Conservation (phyloP, 2,888 invertebrate genomes). For the Agrotis segetum region DNA sequence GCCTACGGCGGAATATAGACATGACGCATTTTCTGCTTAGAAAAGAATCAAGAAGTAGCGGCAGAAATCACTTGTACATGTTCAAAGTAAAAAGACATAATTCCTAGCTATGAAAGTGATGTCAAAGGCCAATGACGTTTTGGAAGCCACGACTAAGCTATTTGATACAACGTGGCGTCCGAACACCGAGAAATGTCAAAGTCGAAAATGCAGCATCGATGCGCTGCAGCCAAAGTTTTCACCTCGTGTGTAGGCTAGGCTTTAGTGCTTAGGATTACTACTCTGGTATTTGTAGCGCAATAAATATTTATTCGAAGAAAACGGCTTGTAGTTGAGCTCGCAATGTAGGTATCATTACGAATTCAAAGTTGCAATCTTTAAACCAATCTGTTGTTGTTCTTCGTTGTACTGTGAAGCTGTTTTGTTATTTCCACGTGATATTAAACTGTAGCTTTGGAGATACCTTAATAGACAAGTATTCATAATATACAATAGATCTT, state of each 20-base stretch:
- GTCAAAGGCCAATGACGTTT: conserved; percentile 11
- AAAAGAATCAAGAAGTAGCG: neutral
- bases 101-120: neutral
- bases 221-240: neutral
- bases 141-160: conserved; percentile 5
- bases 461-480: too few relatives aligned
- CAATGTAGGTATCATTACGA: conserved; percentile 53
- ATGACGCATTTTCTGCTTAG: neutral
- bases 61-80: neutral
- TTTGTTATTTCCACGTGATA: neutral
- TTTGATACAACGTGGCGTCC: conserved; percentile 8
- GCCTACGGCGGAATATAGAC: neutral
- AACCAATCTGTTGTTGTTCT: conserved; percentile 40
- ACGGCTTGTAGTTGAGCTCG: conserved; percentile 30
- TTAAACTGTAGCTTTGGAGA: too few relatives aligned
- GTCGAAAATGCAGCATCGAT: conserved; percentile 10
- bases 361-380: conserved; percentile 57
- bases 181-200: conserved; percentile 10
- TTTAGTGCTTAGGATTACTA: neutral
- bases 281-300: conserved; percentile 35
- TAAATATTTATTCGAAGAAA: conserved; percentile 55
- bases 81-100: neutral
- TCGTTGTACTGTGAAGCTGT: neutral
- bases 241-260: neutral
- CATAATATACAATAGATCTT: too few relatives aligned